phyloP scores from a whole-genome alignment of 2,113 vertebrate genomes.

The Erpornis zantholeuca region DNA sequence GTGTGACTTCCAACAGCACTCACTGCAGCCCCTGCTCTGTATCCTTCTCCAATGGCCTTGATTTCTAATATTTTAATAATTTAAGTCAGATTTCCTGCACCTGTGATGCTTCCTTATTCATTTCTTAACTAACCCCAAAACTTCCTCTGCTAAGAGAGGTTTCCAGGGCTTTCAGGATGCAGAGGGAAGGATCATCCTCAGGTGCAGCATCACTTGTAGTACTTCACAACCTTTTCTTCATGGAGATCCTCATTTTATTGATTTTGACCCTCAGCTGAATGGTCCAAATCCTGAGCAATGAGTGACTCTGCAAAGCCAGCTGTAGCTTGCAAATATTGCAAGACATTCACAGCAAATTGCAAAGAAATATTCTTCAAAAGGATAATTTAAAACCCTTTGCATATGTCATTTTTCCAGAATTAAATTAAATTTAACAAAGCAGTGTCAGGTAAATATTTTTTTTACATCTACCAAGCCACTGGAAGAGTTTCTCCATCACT shows the following conservation, averaged over 20 bases:
- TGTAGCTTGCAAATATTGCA: background rate
- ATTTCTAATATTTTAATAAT: background rate
- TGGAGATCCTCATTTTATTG: background rate
- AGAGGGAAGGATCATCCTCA: background rate
- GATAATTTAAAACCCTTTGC: background rate
- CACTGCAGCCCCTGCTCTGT: fast-evolving
- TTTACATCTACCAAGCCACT: background rate
- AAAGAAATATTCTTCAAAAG: background rate
- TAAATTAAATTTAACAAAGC: background rate
- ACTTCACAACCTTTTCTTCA: background rate
- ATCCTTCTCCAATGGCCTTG: background rate
- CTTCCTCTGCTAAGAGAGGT: background rate
- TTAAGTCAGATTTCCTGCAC: background rate
- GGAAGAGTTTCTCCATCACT: background rate
- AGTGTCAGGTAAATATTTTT: background rate
- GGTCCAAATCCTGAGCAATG: background rate
- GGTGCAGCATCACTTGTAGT: background rate
- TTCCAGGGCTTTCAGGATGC: background rate
- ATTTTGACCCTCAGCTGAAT: background rate
- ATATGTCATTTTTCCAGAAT: background rate
- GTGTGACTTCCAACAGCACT: background rate
- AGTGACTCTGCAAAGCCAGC: background rate
- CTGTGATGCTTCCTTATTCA: background rate
- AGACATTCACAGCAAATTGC: background rate
- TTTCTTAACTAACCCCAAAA: background rate